Base-by-base conservation (phyloP, 2,888 invertebrate genomes). In the Adela reaumurella region DNA sequence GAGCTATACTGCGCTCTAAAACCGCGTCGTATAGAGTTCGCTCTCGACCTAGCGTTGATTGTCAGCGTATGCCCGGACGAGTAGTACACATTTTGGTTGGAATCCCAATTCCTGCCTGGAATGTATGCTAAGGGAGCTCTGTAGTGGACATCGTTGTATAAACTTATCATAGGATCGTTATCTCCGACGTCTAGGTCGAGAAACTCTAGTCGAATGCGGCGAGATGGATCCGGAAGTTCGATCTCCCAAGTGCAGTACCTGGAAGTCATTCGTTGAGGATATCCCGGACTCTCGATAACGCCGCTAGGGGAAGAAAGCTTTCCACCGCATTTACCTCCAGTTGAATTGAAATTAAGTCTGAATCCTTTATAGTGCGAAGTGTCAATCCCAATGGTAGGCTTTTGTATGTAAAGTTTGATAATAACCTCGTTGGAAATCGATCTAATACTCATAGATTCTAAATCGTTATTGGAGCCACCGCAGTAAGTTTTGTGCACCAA, bases 1-100 rank as follows among this genome's bases (percentile, higher is more conserved):
- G 89, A 86, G 14, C 72, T 77, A 63, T 85, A 95, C 46, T 70
- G 81, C 0, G 89, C 82, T 67, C 85, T 85, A 61, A 94, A 89
- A 16, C 92, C 90, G 50, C 86, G 81, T 51, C 81, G 82, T 14
- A 67, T 68, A 16, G 63, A 60, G 1, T 62, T 58, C 3, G 69
- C 61, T 14, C 69, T 61, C n/a, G 84, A 68, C 65, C 83, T 83
- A 56, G 87, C 83, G 51, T 74, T 74, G 11, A 94, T 60, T 11
- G 72, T 62, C 79, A 92, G 80, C 24, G 65, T 71, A 59, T 88
- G 88, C 35, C 83, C 81, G 1, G 85, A 82, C 14, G 92, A 88
- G 55, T 81, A 74, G 49, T 88, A 70, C 1, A 79, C 62, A 42
- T 59, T 61, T 0, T 61, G 54, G 16, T 48, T 43, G 8, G 24